Evolutionary conservation across 92 coral and sea anemone species (phyloP).

Genomic region (Bergia sp.): DNA sequence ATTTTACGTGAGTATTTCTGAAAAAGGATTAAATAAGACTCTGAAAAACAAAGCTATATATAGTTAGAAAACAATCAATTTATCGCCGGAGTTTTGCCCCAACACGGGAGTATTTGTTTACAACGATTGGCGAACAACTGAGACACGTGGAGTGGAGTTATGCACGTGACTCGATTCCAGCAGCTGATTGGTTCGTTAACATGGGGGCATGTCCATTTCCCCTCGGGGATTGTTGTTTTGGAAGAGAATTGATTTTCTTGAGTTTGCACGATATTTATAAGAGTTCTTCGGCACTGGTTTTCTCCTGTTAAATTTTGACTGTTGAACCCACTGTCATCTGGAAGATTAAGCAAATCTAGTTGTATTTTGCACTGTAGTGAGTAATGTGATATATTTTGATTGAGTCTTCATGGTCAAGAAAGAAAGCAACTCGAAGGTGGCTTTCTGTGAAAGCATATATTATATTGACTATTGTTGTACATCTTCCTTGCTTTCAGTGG

Average conservation of each 20-base stretch:
- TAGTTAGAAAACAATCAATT: neutral
- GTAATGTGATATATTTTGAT: neutral
- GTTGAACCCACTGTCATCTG: neutral
- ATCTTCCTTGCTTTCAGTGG: conserved; percentile 4
- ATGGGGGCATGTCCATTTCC: conserved; percentile 46
- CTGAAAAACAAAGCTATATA: neutral
- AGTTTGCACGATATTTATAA: conserved; percentile 10
- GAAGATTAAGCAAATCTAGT: neutral
- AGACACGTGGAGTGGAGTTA: conserved; percentile 45
- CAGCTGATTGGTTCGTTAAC: conserved; percentile 22
- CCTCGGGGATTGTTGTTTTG: conserved; percentile 44
- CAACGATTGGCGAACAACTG: conserved; percentile 38
- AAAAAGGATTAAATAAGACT: neutral
- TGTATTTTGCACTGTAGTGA: neutral
- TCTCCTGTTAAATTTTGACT: neutral
- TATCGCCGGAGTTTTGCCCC: conserved; percentile 15
- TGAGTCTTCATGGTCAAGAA: neutral
- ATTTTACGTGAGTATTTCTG: neutral
- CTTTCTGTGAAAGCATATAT: neutral
- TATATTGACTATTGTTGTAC: neutral
- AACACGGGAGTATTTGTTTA: conserved; percentile 44
- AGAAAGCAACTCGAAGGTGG: conserved; percentile 22
- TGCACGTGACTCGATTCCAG: conserved; percentile 27
- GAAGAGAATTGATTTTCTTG: neutral
- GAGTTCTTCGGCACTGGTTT: neutral